A percentile compares a stretch with the other conserved stretches of the same genome.
phyloP scores from a whole-genome alignment of 1,140 invertebrate species.

The Amphibalanus amphitrite region DNA sequence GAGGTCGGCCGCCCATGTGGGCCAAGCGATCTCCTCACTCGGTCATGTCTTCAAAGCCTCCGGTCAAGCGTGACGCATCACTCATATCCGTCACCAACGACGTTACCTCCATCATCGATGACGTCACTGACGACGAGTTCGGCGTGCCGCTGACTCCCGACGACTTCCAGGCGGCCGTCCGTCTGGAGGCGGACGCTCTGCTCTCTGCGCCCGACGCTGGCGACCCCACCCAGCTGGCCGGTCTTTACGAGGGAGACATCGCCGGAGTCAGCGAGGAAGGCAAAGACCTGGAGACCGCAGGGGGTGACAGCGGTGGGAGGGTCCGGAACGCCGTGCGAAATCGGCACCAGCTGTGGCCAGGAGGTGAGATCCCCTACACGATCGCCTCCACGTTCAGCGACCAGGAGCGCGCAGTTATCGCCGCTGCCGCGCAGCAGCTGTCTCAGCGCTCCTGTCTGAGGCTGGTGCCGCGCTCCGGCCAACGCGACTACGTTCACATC shows the following conservation, averaged over 20 bases:
- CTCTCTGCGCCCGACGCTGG: neutral
- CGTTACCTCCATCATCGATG: too few species aligned
- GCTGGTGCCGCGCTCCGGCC: conserved; percentile 4
- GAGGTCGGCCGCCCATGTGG: too few species aligned
- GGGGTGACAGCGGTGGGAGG: neutral
- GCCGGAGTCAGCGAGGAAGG: neutral
- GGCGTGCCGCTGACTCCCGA: neutral
- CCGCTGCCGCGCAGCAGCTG: conserved; percentile 9
- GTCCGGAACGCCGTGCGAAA: conserved; percentile 21
- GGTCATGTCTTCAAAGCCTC: too few species aligned
- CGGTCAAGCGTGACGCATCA: too few species aligned
- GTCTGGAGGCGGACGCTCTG: neutral
- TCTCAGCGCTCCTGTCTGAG: conserved; percentile 11
- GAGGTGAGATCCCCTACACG: conserved; percentile 26
- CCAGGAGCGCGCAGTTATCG: conserved; percentile 8
- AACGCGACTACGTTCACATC: conserved; percentile 17
- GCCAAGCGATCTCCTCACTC: too few species aligned
- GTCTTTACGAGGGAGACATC: conserved; percentile 26
- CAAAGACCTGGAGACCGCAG: too few species aligned
- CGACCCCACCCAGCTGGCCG: conserved; percentile 24
- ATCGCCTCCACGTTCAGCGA: conserved; percentile 25
- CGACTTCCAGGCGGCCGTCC: neutral
- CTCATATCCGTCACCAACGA: too few species aligned
- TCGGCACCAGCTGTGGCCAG: conserved; percentile 21
- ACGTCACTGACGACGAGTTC: neutral